Base-by-base conservation (phyloP, 2,797 vertebrate species). In the Falco concolor region DNA sequence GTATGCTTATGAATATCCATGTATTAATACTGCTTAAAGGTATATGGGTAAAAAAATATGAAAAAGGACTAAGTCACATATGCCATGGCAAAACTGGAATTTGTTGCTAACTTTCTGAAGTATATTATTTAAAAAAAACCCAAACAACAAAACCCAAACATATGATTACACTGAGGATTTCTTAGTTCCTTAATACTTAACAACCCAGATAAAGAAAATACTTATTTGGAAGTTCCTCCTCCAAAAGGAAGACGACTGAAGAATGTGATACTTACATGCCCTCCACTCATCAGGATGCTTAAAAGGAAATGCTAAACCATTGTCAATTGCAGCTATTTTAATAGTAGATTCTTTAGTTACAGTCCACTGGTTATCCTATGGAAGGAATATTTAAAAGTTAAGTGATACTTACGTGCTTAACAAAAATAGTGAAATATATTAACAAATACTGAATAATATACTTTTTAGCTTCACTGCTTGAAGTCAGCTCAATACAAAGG, bases 271-370 rank as follows among this genome's bases (percentile, higher is more conserved):
- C 99, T 97, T 98, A 99, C 99, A 99, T 23, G 99, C 98, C 98
- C 99, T 98, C 99, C 99, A 99, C 86, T 99, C 99, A 90, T 99
- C 99, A 5, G 99, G 99, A 97, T 99, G 99, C 95, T 99, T 99
- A 93, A 99, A 99, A 91, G 99, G 99, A 97, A 99, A 99, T 32
- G 99, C 99, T 87, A 99, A 97, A 78, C 99, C 99, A 38, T 99
- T 99, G 98, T 99, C 99, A 92, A 99, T 99, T 24, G 99, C 99
- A 92, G 99, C 99, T 25, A 99, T 98, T 98, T 99, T 98, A 97
- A 99, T 98, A 92, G 98, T 97, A 25, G 98, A 97, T 91, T 99
- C 98, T 79, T 98, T 98, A 83, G 92, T 97, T 95, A 97, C 95
- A 30, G 96, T 96, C 98, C 99, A 99, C 6, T 99, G 98, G 67